Conservation (phyloP, 1,140 invertebrate genomes). For the Drosophila tropicalis region DNA sequence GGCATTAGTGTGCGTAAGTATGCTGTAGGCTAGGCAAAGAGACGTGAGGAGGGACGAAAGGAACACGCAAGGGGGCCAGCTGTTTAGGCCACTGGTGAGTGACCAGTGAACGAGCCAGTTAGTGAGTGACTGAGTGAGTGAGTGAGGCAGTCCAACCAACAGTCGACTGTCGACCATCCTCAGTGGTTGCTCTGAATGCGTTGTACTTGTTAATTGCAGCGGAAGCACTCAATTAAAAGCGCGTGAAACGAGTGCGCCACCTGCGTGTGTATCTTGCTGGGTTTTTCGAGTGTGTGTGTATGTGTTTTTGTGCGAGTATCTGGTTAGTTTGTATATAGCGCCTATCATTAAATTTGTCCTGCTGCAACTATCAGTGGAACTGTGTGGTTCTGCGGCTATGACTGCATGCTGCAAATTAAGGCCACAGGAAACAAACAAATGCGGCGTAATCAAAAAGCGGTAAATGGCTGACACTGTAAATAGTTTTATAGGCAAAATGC, state of each 20-base stretch:
- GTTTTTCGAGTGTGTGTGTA: not conserved
- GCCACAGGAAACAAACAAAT: slow-evolving; percentile 79
- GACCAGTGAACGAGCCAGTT: slow-evolving; percentile 34
- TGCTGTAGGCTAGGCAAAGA: slow-evolving; percentile 58
- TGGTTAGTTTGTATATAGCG: slow-evolving; percentile 30
- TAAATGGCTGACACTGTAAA: slow-evolving; percentile 76
- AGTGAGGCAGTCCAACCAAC: slow-evolving; percentile 34
- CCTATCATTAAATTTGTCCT: slow-evolving; percentile 40
- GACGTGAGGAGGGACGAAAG: slow-evolving; percentile 10
- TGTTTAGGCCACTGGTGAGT: slow-evolving; percentile 17
- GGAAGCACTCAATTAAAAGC: slow-evolving; percentile 82
- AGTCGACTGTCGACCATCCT: slow-evolving; percentile 27
- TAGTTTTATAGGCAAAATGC: slow-evolving; percentile 68
- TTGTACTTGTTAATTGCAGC: slow-evolving; percentile 81
- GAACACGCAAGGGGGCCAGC: not conserved
- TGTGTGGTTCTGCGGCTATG: slow-evolving; percentile 35
- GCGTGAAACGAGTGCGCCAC: slow-evolving; percentile 78
- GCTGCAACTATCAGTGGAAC: slow-evolving; percentile 22
- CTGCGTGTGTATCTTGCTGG: slow-evolving; percentile 38
- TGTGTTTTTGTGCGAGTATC: slow-evolving; percentile 5
- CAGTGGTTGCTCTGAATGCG: slow-evolving; percentile 59
- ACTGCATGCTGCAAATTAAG: slow-evolving; percentile 67
- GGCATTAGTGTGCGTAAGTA: slow-evolving; percentile 78
- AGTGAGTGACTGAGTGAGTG: slow-evolving; percentile 33
- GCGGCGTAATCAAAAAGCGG: slow-evolving; percentile 79